Conservation (phyloP, 37 sponge, comb jelly and placozoan species). For the Aplysina aerophoba region DNA sequence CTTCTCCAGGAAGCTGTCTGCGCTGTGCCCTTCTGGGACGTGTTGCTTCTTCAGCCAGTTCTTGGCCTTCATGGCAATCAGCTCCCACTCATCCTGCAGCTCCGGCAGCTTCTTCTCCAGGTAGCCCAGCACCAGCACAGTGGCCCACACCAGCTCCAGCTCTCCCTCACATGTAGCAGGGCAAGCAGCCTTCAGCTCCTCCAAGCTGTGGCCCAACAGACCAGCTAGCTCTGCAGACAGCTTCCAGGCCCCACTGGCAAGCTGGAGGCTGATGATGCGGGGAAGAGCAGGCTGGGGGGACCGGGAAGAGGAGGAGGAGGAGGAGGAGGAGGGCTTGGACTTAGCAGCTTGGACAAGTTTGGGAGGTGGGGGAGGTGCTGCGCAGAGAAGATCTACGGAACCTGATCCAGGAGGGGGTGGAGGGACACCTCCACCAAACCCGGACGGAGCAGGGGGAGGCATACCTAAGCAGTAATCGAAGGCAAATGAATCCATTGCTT, state of each 20-base stretch:
- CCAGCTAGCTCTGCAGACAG: slow-evolving; percentile 4
- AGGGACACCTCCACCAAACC: too few species aligned
- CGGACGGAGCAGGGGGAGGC: too few species aligned
- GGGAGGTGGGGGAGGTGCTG: too few species aligned
- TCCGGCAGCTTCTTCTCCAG: slow-evolving; percentile 23
- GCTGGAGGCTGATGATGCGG: slow-evolving; percentile 38
- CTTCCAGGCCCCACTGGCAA: slow-evolving; percentile 57
- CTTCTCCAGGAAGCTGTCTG: background rate
- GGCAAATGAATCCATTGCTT: too few species aligned
- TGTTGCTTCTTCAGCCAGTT: slow-evolving; percentile 59
- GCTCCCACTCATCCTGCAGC: slow-evolving; percentile 67
- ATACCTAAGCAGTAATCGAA: too few species aligned
- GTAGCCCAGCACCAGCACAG: slow-evolving; percentile 44
- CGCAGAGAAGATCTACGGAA: background rate
- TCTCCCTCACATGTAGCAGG: slow-evolving; percentile 43
- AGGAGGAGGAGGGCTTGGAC: background rate
- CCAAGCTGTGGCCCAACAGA: slow-evolving; percentile 27
- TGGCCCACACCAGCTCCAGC: slow-evolving; percentile 55
- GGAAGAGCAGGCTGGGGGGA: background rate
- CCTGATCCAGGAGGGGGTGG: slow-evolving; percentile 3
- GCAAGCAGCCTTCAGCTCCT: slow-evolving; percentile 41
- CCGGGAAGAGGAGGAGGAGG: background rate
- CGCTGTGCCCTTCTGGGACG: slow-evolving; percentile 17
- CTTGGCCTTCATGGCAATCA: slow-evolving; percentile 68
- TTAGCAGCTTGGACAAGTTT: background rate